Conservation (phyloP, 2,113 vertebrate genomes). For the Limanda limanda region DNA sequence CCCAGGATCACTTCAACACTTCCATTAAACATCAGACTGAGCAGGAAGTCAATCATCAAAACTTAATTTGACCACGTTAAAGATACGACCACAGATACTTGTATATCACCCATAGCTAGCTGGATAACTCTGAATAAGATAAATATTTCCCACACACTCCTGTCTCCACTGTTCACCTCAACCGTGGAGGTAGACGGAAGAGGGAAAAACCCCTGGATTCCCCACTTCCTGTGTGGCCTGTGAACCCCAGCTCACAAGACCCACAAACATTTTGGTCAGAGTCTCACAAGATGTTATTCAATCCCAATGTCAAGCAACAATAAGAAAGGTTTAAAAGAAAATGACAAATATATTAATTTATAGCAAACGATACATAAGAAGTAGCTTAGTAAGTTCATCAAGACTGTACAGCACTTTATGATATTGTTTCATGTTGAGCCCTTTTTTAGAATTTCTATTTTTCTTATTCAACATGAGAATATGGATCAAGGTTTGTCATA, state of each 20-base stretch:
- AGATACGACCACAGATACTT: constrained; percentile 32
- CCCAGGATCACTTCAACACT: background rate
- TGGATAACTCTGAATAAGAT: constrained; percentile 1
- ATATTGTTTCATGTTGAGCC: background rate
- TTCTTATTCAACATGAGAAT: background rate
- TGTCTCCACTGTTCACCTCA: constrained; percentile 69
- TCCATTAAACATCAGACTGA: constrained; percentile 9
- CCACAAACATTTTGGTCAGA: background rate
- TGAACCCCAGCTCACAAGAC: constrained; percentile 46
- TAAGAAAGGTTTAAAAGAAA: background rate
- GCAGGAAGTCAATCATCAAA: constrained; percentile 48
- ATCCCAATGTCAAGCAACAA: background rate
- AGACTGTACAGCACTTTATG: background rate
- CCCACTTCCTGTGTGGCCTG: constrained; percentile 64
- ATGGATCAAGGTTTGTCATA: background rate
- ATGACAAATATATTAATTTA: no score
- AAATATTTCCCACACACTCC: constrained; percentile 54
- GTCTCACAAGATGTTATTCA: constrained; percentile 1
- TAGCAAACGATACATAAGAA: no score
- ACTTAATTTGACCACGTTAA: constrained; percentile 31
- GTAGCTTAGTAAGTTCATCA: background rate
- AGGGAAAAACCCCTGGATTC: constrained; percentile 68
- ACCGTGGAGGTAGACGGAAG: constrained; percentile 66
- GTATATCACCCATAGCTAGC: constrained; percentile 8
- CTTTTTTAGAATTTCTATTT: background rate